Base-by-base conservation (phyloP, 2,113 vertebrate species). In the Poecilia latipinna region DNA sequence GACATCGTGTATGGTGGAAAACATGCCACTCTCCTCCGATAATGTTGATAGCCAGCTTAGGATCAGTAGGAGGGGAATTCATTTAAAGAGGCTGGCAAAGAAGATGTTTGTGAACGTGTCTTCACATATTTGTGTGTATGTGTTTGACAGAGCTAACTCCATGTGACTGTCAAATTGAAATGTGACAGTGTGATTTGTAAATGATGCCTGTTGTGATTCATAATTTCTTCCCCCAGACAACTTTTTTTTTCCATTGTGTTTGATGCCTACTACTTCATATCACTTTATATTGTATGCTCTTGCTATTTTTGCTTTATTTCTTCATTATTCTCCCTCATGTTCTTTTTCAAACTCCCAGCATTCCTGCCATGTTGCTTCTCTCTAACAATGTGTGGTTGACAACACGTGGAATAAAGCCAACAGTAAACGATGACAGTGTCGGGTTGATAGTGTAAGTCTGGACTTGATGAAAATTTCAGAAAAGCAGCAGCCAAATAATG, bases 141-240 rank as follows among this genome's bases (percentile, higher is more conserved):
- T 61, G 44, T 42, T 31, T 19, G 37, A 19, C 31, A 65, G 51
- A 3, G 42, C 70, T 57, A 8, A 1, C 48, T 83, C 65, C 72
- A 69, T 72, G 31, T 54, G 73, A 82, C 67, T 87, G 68, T 69
- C 61, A 84, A 73, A 68, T 51, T 64, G 61, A 78, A 80, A 83
- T 75, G 33, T 74, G 71, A 79, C 82, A 82, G 48, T 61, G 67
- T 87, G 86, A 90, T 85, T 84, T 86, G 82, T 89, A 84, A 90
- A 83, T 85, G 84, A 83, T 90, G 76, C 74, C 80, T 74, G 63
- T 88, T 70, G 70, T 84, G 82, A 90, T 77, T 79, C 72, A 82
- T 82, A 78, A 89, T 86, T 87, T 85, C 75, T 84, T 78, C 35
- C 44, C 70, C 77, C 29, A 4, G 65, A 68, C 75, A 61, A 81